Conservation (phyloP, 2,113 vertebrate species). For the Serilophus lunatus region DNA sequence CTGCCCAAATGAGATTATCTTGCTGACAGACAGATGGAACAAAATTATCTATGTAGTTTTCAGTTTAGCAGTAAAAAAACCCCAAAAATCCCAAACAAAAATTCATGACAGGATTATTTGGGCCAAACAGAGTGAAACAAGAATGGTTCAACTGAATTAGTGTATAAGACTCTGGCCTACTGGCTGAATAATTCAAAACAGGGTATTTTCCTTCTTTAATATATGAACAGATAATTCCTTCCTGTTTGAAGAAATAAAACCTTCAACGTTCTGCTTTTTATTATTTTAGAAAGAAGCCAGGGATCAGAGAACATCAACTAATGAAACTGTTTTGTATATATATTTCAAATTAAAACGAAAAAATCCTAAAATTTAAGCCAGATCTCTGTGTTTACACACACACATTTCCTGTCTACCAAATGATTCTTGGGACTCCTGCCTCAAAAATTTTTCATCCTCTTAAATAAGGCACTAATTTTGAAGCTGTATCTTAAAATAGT, state of each 20-base stretch:
- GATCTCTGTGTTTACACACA: slow-evolving; percentile 5
- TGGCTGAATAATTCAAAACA: slow-evolving; percentile 39
- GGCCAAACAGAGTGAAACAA: not conserved
- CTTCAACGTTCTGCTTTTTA: slow-evolving; percentile 36
- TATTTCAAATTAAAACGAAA: slow-evolving; percentile 41
- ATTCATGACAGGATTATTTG: not conserved
- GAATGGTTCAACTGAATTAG: not conserved
- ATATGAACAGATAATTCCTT: slow-evolving; percentile 37
- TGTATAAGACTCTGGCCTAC: not conserved
- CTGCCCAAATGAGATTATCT: not conserved
- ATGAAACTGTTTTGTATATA: slow-evolving; percentile 14
- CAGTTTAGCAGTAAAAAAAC: not conserved
- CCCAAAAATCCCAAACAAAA: not conserved
- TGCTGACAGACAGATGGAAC: not conserved
- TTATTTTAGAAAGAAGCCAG: slow-evolving; percentile 54
- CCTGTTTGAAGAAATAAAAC: slow-evolving; percentile 24
- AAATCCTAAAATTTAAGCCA: slow-evolving; percentile 34
- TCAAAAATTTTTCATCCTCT: not conserved
- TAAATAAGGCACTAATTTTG: not conserved
- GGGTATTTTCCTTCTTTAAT: slow-evolving; percentile 26
- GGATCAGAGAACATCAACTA: slow-evolving; percentile 36
- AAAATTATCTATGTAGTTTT: not conserved
- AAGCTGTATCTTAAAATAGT: not conserved
- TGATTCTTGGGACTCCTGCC: not conserved
- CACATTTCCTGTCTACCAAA: not conserved